phyloP scores from a whole-genome alignment of 2,888 invertebrate genomes.

The Choreutis nemorana region DNA sequence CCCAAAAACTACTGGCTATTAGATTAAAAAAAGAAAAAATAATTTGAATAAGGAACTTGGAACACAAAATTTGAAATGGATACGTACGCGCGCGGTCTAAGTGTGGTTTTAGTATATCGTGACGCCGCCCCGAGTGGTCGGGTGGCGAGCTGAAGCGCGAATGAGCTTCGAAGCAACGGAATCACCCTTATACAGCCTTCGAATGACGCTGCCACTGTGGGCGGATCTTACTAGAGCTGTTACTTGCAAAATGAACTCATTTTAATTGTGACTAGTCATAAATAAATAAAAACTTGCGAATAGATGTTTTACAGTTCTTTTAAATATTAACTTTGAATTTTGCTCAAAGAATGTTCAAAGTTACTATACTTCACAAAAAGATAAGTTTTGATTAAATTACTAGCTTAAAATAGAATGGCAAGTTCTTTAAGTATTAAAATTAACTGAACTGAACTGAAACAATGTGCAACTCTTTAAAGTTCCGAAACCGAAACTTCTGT shows the following conservation, averaged over 20 bases:
- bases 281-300: too few relatives aligned
- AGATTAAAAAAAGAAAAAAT: constrained; percentile 2
- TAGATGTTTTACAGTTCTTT: too few relatives aligned
- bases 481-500: constrained; percentile 18
- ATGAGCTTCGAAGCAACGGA: constrained; percentile 27
- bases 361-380: too few relatives aligned
- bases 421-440: too few relatives aligned
- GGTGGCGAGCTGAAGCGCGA: constrained; percentile 45
- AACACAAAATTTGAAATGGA: constrained; percentile 17
- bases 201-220: constrained; percentile 31
- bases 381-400: too few relatives aligned
- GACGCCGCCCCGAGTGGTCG: constrained; percentile 42
- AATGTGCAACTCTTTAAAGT: constrained; percentile 20
- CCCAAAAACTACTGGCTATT: too few relatives aligned
- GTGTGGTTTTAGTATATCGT: constrained; percentile 19
- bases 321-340: too few relatives aligned
- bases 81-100: constrained; percentile 56
- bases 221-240: constrained; percentile 31
- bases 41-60: constrained; percentile 10
- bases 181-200: constrained; percentile 45
- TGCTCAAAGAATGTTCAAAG: too few relatives aligned
- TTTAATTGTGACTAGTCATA: too few relatives aligned
- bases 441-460: too few relatives aligned
- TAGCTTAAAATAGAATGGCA: too few relatives aligned
- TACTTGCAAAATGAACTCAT: background rate